phyloP scores from a whole-genome alignment of 2,113 vertebrate species.

The Gymnogyps californianus region DNA sequence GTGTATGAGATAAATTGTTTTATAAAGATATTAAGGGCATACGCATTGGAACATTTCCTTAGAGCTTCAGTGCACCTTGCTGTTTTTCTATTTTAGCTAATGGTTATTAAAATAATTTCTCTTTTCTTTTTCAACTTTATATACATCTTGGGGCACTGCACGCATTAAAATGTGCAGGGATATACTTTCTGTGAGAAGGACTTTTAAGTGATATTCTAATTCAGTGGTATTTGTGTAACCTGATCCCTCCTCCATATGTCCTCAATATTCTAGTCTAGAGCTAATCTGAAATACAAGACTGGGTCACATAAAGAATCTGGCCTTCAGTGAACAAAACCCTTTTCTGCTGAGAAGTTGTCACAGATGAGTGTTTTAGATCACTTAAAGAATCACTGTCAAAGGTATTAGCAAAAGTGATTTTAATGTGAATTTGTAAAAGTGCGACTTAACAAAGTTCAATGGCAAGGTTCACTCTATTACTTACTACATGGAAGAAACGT shows the following conservation, averaged over 20 bases:
- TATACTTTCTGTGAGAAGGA: neutral
- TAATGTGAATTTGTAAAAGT: too few relatives aligned
- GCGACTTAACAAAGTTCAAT: too few relatives aligned
- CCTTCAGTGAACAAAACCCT: conserved; percentile 29
- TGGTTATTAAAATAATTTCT: neutral
- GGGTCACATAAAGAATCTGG: neutral
- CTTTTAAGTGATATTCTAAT: neutral
- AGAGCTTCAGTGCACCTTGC: neutral
- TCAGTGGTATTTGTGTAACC: neutral
- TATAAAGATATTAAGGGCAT: neutral
- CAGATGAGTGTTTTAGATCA: too few relatives aligned
- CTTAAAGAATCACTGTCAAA: too few relatives aligned
- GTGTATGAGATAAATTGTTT: neutral
- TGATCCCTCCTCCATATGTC: neutral
- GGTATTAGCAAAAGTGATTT: too few relatives aligned
- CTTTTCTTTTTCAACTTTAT: neutral
- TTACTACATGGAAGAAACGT: too few relatives aligned
- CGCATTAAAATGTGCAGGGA: neutral
- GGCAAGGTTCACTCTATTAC: too few relatives aligned
- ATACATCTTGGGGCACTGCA: neutral
- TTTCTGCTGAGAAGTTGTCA: neutral
- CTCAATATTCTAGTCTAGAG: neutral
- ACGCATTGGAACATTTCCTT: neutral
- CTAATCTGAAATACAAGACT: conserved; percentile 15
- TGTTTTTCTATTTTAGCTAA: neutral